Evolutionary conservation across 2,113 vertebrate species (phyloP).

Genomic region (Notiomystis cincta): DNA sequence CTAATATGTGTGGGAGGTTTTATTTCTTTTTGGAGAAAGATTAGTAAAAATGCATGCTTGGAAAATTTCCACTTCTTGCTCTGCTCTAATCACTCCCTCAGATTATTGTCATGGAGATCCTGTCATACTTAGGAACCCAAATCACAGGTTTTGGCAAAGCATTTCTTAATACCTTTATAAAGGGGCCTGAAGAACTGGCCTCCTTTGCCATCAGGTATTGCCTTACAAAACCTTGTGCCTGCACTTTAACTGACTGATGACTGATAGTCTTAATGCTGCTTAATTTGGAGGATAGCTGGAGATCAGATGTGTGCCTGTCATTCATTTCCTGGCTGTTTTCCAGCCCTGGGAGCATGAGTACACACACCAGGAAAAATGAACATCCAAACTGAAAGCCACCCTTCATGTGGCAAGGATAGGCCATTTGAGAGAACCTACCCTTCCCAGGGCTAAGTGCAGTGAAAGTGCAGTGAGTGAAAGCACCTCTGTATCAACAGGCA

Average conservation of each 20-base stretch:
- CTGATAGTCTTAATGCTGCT: neutral
- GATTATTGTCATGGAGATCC: slow-evolving; percentile 54
- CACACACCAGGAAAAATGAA: neutral
- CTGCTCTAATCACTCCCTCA: slow-evolving; percentile 24
- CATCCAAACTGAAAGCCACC: neutral
- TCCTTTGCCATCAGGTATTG: neutral
- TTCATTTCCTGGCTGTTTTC: neutral
- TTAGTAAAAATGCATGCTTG: slow-evolving; percentile 10
- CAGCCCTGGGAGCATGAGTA: neutral
- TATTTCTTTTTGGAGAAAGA: slow-evolving; percentile 29
- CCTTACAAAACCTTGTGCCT: neutral
- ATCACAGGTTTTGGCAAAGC: neutral
- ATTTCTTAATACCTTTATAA: neutral
- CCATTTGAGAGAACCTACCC: neutral
- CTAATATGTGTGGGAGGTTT: neutral
- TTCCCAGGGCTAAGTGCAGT: neutral
- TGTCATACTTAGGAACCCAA: neutral
- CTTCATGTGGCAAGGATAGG: neutral
- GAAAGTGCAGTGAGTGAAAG: neutral
- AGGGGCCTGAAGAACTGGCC: neutral
- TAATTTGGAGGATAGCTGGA: neutral
- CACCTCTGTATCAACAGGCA: neutral
- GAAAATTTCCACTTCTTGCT: slow-evolving; percentile 18
- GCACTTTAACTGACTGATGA: neutral
- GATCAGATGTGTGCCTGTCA: neutral